Evolutionary conservation across 2,113 vertebrate genomes (phyloP).

Genomic region (Eolophus roseicapilla): DNA sequence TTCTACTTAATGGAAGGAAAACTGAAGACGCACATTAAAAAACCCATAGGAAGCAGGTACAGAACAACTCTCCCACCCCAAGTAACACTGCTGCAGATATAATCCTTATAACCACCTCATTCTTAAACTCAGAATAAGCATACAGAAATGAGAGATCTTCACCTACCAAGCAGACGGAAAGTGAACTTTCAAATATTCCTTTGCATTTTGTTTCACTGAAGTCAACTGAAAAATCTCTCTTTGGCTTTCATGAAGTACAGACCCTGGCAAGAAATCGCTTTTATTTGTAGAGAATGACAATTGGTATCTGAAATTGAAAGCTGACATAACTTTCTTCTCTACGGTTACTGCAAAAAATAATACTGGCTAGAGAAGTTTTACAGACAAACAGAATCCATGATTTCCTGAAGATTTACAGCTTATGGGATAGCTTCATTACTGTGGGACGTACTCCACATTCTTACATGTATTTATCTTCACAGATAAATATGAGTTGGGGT

Average conservation of each 20-base stretch:
- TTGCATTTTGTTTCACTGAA: background rate
- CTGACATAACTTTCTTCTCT: background rate
- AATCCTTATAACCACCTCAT: background rate
- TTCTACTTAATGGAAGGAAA: background rate
- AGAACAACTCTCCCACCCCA: background rate
- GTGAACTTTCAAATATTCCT: background rate
- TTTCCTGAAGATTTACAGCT: background rate
- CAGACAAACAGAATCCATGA: background rate
- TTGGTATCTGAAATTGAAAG: background rate
- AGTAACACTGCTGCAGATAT: background rate
- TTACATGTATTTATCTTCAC: background rate
- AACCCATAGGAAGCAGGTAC: background rate
- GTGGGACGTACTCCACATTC: background rate
- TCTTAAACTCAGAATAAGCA: background rate
- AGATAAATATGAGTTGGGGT: background rate
- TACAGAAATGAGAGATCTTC: background rate
- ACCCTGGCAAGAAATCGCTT: background rate
- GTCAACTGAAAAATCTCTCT: background rate
- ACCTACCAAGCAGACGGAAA: background rate
- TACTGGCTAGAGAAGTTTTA: background rate
- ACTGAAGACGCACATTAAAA: background rate
- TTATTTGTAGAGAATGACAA: background rate
- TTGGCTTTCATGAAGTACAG: background rate
- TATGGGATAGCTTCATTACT: background rate
- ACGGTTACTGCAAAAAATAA: background rate